phyloP scores from a whole-genome alignment of 2,113 vertebrate genomes.

The Bujurquina vittata region DNA sequence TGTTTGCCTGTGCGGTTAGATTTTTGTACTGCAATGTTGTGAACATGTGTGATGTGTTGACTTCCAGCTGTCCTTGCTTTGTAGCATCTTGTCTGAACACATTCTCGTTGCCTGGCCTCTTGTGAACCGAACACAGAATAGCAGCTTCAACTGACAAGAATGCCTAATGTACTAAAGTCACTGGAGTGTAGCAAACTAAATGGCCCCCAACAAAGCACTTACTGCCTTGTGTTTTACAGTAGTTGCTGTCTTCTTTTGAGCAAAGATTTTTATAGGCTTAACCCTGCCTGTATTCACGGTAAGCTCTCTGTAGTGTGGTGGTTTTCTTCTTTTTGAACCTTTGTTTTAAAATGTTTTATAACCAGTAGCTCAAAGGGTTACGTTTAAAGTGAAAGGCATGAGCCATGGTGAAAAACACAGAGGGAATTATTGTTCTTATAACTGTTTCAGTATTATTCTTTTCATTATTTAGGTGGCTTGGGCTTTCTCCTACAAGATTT shows the following conservation, averaged over 20 bases:
- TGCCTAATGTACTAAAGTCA: constrained; percentile 22
- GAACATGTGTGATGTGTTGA: constrained; percentile 35
- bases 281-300: not conserved
- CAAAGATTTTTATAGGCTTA: not conserved
- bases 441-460: not conserved
- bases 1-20: not conserved
- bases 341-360: not conserved
- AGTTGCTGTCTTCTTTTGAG: constrained; percentile 1
- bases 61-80: constrained; percentile 37
- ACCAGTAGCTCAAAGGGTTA: not conserved
- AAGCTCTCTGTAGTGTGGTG: not conserved
- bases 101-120: constrained; percentile 22
- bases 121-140: constrained; percentile 28
- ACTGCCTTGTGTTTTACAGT: constrained; percentile 17
- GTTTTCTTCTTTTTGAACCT: not conserved
- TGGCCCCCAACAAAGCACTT: constrained; percentile 30
- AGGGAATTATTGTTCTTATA: not conserved
- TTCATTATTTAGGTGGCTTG: not conserved
- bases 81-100: constrained; percentile 48
- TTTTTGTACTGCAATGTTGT: not conserved
- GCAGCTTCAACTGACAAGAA: constrained; percentile 20
- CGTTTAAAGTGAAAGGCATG: not conserved
- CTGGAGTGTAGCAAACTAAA: constrained; percentile 39
- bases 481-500: not conserved
- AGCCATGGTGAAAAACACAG: not conserved